Evolutionary conservation across 2,888 invertebrate genomes (phyloP).

Genomic region (Vanessa cardui): DNA sequence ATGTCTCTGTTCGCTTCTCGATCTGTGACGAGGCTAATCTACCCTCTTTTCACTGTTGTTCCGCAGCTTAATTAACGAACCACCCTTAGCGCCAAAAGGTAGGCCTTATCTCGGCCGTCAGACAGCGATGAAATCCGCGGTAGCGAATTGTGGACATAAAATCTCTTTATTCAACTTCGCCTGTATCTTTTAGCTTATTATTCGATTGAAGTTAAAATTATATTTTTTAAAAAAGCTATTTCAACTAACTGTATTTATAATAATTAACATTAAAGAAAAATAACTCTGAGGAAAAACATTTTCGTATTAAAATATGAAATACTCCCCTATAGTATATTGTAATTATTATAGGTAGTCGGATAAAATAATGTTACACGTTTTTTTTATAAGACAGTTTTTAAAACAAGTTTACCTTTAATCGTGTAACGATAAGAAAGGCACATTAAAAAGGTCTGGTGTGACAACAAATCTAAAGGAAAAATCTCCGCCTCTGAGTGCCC

Average conservation of each 20-base stretch:
- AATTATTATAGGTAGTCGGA: background rate
- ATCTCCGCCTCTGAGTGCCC: constrained; percentile 82
- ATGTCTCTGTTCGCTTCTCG: constrained; percentile 33
- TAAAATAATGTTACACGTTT: background rate
- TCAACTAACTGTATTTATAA: too few species aligned
- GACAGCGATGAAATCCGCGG: constrained; percentile 44
- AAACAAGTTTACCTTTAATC: constrained; percentile 73
- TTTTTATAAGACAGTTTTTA: constrained; percentile 33
- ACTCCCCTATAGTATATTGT: too few species aligned
- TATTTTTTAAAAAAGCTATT: background rate
- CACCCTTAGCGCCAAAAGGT: constrained; percentile 44
- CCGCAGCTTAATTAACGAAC: constrained; percentile 46
- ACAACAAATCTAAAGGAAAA: constrained; percentile 84
- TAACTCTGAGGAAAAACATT: background rate
- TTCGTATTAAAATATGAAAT: too few species aligned
- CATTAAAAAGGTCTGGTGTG: constrained; percentile 84
- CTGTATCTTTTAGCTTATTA: constrained; percentile 26
- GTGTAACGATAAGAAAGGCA: constrained; percentile 79
- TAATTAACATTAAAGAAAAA: too few species aligned
- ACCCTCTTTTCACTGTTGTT: constrained; percentile 44
- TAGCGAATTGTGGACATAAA: constrained; percentile 37
- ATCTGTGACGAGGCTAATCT: constrained; percentile 44
- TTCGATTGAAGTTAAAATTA: constrained; percentile 11
- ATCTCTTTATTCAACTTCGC: constrained; percentile 36
- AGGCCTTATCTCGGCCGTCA: constrained; percentile 46